Conservation (phyloP, 1,140 invertebrate species). For the Heliothis virescens region DNA sequence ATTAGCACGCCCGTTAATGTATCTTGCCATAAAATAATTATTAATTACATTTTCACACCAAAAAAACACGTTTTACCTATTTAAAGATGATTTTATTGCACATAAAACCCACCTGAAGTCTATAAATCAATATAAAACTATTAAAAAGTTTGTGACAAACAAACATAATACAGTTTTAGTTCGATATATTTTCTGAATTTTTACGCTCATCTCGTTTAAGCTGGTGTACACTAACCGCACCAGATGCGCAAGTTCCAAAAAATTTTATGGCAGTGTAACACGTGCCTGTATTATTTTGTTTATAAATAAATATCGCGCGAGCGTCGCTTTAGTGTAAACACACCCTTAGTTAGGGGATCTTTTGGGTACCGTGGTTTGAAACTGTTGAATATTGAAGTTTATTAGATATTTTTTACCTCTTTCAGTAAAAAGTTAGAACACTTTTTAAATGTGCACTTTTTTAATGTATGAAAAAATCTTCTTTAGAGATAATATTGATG, state of each 20-base stretch:
- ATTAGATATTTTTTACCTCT: too few relatives aligned
- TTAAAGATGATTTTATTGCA: slow-evolving; percentile 22
- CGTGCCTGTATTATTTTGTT: slow-evolving; percentile 62
- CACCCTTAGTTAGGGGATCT: slow-evolving; percentile 59
- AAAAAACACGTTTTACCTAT: slow-evolving; percentile 14
- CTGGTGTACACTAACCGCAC: slow-evolving; percentile 56
- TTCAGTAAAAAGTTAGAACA: not conserved
- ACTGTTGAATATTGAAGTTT: not conserved
- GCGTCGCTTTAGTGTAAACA: slow-evolving; percentile 57
- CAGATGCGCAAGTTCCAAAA: slow-evolving; percentile 63
- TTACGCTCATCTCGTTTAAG: slow-evolving; percentile 47
- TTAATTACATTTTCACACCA: slow-evolving; percentile 30
- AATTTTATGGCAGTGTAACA: slow-evolving; percentile 65
- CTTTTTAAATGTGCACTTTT: not conserved
- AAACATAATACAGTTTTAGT: slow-evolving; percentile 26
- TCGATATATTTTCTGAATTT: slow-evolving; percentile 32
- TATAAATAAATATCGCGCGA: slow-evolving; percentile 64
- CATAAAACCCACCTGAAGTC: slow-evolving; percentile 38
- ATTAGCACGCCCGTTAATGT: slow-evolving; percentile 7
- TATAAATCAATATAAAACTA: slow-evolving; percentile 38
- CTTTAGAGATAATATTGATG: too few relatives aligned
- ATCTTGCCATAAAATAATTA: slow-evolving; percentile 14
- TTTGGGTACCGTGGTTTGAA: slow-evolving; percentile 31
- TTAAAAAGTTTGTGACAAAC: slow-evolving; percentile 43
- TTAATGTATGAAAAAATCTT: not conserved